phyloP scores from a whole-genome alignment of 2,888 invertebrate genomes.

The Lasioglossum villosulum region DNA sequence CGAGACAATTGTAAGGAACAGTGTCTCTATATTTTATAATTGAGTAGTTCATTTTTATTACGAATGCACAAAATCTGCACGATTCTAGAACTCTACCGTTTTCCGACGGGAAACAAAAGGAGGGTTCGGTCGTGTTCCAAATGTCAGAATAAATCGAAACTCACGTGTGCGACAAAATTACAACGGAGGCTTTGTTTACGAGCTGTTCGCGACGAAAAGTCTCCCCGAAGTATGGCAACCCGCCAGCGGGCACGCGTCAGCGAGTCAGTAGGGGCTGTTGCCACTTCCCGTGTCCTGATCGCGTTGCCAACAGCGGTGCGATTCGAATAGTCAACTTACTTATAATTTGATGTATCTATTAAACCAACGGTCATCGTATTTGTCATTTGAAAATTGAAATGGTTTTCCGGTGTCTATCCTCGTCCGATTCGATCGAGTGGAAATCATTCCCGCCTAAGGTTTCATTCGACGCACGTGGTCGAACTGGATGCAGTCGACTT shows the following conservation, averaged over 20 bases:
- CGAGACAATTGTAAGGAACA: no score
- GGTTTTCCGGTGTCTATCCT: background rate
- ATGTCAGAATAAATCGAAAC: background rate
- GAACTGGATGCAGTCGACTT: background rate
- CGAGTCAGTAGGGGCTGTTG: background rate
- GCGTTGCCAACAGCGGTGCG: background rate
- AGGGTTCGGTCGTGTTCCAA: background rate
- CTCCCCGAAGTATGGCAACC: constrained; percentile 9
- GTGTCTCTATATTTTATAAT: no score
- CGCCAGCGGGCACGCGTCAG: background rate
- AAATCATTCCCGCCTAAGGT: background rate
- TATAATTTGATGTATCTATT: background rate
- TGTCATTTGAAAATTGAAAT: background rate
- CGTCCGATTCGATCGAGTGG: no score
- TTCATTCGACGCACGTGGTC: background rate
- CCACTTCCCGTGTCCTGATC: background rate
- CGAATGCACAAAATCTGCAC: no score
- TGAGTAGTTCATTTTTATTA: no score
- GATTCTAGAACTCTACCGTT: background rate
- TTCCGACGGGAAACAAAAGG: no score
- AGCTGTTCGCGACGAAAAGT: background rate
- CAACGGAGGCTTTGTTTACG: background rate
- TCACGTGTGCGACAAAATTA: background rate
- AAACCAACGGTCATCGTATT: background rate
- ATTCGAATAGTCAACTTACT: background rate